phyloP scores from a whole-genome alignment of 2,797 vertebrate species.

The Parotocinclus haroldoi region DNA sequence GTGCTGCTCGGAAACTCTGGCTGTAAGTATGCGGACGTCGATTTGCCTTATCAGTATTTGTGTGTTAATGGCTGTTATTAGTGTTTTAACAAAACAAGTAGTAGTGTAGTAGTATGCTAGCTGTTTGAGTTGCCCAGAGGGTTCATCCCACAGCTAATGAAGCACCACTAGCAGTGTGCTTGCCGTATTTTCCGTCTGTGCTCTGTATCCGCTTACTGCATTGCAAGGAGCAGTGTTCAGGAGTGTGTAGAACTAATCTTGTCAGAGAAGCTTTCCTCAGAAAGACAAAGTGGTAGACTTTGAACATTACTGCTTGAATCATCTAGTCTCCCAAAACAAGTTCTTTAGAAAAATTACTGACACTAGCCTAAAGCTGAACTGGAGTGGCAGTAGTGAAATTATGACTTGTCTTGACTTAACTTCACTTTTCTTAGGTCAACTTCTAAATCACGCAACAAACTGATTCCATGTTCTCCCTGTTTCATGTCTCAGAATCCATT shows the following conservation, averaged over 20 bases:
- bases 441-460: too few species aligned
- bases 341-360: slow-evolving; percentile 39
- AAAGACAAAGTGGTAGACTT: slow-evolving; percentile 12
- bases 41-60: too few species aligned
- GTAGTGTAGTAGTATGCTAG: too few species aligned
- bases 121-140: background rate
- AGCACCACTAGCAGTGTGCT: slow-evolving; percentile 1
- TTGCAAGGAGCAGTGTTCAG: slow-evolving; percentile 63
- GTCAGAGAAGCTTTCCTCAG: slow-evolving; percentile 13
- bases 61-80: too few species aligned
- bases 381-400: background rate
- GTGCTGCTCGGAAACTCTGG: too few species aligned
- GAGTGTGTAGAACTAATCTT: slow-evolving; percentile 16
- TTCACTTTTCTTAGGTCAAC: too few species aligned
- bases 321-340: slow-evolving; percentile 45
- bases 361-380: slow-evolving; percentile 34
- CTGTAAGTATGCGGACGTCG: too few species aligned
- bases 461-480: too few species aligned
- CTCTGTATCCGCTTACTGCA: slow-evolving; percentile 67
- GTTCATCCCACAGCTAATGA: background rate
- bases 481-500: too few species aligned
- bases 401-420: too few species aligned
- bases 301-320: slow-evolving; percentile 41
- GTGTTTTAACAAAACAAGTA: too few species aligned
- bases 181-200: slow-evolving; percentile 29